These are phyloP conservation scores for Echinops telfairi DNA, from an alignment of 2,113 vertebrate species.

Conservation along the genomic window DNA sequence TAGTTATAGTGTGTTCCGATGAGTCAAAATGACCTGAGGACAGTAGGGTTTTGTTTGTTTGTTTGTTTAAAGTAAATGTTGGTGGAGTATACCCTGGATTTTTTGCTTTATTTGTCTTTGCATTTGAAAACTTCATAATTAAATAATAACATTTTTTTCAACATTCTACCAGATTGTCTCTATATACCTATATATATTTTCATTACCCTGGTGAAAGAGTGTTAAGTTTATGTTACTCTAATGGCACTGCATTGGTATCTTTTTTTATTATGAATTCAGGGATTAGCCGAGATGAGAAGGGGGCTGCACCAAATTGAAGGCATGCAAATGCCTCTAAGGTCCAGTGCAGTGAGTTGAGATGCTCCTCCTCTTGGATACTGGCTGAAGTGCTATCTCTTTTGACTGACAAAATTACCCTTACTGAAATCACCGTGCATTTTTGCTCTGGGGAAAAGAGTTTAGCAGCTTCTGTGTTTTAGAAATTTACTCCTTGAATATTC, in stretches of 20 bases:
- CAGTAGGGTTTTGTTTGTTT: no score
- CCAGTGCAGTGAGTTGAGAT: no score
- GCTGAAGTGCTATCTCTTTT: neutral
- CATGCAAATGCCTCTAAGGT: no score
- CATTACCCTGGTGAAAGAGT: neutral
- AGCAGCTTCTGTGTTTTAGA: neutral
- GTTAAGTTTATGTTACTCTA: neutral
- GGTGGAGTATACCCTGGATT: neutral
- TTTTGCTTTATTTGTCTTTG: neutral
- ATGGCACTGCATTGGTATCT: neutral
- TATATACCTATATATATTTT: neutral
- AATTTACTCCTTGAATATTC: neutral
- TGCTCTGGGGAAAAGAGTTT: neutral
- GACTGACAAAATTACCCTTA: neutral
- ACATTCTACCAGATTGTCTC: neutral
- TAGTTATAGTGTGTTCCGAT: no score
- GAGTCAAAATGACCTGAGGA: no score
- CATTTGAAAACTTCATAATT: constrained; percentile 24
- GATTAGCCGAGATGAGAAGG: no score
- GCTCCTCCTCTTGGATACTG: no score
- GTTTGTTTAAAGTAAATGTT: no score
- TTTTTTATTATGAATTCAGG: neutral
- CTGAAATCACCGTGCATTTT: neutral
- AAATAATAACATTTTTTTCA: constrained; percentile 1
- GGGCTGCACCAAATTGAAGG: neutral